A percentile compares a stretch with the other conserved stretches of the same genome.
phyloP scores from a whole-genome alignment of 2,113 vertebrate genomes.

The Pterocles gutturalis region DNA sequence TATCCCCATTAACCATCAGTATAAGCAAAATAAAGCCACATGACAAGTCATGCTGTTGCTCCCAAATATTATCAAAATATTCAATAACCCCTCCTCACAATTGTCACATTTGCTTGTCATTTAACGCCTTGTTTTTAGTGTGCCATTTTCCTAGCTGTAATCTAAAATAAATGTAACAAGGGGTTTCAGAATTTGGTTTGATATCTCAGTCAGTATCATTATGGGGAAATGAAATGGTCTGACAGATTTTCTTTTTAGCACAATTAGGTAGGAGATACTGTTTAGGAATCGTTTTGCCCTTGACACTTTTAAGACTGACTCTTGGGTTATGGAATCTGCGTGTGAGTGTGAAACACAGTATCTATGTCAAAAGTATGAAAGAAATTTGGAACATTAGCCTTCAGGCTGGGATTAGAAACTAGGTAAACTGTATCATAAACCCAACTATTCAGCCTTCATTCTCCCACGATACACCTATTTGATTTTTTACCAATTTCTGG shows the following conservation, averaged over 20 bases:
- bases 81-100: not conserved
- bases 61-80: not conserved
- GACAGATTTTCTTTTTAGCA: not conserved
- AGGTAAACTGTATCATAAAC: not conserved
- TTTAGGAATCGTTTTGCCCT: not conserved
- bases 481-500: slow-evolving; percentile 38
- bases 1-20: not conserved
- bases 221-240: not conserved
- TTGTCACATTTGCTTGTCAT: not conserved
- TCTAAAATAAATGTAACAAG: not conserved
- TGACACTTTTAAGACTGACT: not conserved
- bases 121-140: not conserved
- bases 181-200: not conserved
- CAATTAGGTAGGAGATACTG: not conserved
- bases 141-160: not conserved
- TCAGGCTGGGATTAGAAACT: not conserved
- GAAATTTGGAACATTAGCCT: not conserved
- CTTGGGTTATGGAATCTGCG: not conserved
- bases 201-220: not conserved
- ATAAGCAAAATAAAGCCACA: not conserved
- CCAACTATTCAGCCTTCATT: not conserved
- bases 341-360: not conserved
- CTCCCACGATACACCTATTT: not conserved
- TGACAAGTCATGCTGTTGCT: not conserved
- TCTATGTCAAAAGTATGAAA: not conserved